A percentile compares a stretch with the other conserved stretches of the same genome.
Conservation (phyloP, 2,113 vertebrate species). For the Pluvialis apricaria region DNA sequence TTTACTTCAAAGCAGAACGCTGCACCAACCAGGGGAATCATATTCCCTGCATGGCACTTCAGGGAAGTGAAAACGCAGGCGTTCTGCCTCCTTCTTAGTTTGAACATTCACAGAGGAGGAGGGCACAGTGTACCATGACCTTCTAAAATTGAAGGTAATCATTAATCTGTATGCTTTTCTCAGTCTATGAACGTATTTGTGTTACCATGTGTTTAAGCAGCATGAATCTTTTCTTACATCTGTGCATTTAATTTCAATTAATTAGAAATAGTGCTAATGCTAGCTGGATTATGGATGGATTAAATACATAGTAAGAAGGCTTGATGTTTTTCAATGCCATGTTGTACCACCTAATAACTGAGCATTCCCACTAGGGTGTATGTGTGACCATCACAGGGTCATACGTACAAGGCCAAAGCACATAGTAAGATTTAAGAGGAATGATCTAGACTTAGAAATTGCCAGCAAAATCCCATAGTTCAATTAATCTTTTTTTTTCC, state of each 20-base stretch:
- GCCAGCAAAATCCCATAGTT: neutral
- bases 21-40: neutral
- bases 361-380: neutral
- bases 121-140: neutral
- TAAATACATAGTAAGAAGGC: constrained; percentile 3
- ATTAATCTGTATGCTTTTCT: neutral
- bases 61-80: neutral
- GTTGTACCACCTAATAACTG: neutral
- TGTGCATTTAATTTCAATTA: constrained; percentile 58
- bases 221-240: constrained; percentile 24
- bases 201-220: constrained; percentile 34
- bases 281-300: constrained; percentile 40
- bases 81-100: neutral
- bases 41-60: neutral
- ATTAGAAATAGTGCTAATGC: constrained; percentile 49
- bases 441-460: neutral
- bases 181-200: neutral
- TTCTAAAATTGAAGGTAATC: constrained; percentile 3
- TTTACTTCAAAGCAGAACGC: neutral
- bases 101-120: neutral
- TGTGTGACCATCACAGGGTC: neutral
- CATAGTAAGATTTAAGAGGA: neutral
- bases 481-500: neutral
- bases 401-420: neutral
- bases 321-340: neutral